Conservation (phyloP, 2,888 invertebrate species). For the Deilephila elpenor region DNA sequence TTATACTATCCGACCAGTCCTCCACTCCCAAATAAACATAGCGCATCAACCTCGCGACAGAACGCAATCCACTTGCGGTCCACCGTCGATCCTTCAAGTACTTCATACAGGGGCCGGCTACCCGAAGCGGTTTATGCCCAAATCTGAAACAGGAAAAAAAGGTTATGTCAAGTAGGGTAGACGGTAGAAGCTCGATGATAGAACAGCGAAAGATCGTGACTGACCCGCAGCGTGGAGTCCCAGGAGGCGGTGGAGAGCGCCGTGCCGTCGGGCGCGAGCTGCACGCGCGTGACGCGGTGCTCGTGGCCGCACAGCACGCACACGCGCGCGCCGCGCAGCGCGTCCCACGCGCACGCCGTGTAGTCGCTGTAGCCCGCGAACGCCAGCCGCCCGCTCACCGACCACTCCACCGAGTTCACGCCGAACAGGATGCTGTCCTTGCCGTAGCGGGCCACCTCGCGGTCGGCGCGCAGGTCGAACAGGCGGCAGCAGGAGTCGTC, state of each 20-base stretch:
- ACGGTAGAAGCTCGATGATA: background rate
- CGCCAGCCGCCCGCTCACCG: conserved; percentile 96
- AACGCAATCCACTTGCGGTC: background rate
- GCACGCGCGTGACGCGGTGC: conserved; percentile 95
- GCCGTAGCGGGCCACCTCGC: conserved; percentile 96
- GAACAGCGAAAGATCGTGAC: conserved; percentile 89
- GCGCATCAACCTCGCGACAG: background rate
- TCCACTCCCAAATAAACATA: background rate
- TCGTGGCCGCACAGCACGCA: conserved; percentile 97
- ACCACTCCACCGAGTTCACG: conserved; percentile 98
- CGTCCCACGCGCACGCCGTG: conserved; percentile 99
- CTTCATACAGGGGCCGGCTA: background rate
- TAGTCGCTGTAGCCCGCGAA: conserved; percentile 99
- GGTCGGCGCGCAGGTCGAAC: conserved; percentile 98
- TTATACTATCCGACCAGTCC: background rate
- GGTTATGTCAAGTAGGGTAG: no score
- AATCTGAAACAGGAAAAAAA: conserved; percentile 51
- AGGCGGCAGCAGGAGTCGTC: conserved; percentile 98
- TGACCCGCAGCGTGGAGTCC: conserved; percentile 87
- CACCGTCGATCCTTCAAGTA: background rate
- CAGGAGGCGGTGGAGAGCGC: conserved; percentile 98
- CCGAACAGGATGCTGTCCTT: conserved; percentile 99
- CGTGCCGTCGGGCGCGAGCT: conserved; percentile 98
- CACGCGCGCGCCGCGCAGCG: conserved; percentile 95
- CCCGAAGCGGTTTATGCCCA: conserved; percentile 50